These are phyloP conservation scores for Coracias cyanogaster DNA, from an alignment of 2,797 vertebrate genomes.

Conservation along the genomic window DNA sequence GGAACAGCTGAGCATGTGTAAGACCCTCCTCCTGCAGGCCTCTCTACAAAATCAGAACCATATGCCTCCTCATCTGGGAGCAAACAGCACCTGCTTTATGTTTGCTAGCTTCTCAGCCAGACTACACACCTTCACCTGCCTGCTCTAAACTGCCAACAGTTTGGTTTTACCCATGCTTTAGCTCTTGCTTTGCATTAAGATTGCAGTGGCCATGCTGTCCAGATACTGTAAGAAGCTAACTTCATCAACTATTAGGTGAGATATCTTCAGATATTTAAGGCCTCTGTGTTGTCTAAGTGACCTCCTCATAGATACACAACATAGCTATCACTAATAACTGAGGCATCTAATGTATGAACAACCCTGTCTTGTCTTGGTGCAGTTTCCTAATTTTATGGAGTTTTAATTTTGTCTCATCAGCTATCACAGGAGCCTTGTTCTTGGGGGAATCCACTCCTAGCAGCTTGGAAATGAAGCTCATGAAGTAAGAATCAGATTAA, in stretches of 20 bases:
- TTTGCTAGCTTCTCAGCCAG: not conserved
- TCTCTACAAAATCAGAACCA: not conserved
- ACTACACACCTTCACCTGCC: not conserved
- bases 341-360: not conserved
- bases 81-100: not conserved
- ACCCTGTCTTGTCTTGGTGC: not conserved
- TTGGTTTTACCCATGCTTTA: not conserved
- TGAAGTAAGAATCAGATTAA: not conserved
- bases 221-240: not conserved
- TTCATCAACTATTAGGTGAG: not conserved
- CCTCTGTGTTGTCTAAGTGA: not conserved
- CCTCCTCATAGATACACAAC: rapidly evolving
- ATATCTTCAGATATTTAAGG: not conserved
- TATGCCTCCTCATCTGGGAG: not conserved
- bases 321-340: not conserved
- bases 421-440: not conserved
- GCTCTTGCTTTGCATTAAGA: not conserved
- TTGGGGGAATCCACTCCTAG: not conserved
- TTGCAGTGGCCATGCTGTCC: not conserved
- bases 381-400: not conserved
- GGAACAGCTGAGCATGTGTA: not conserved
- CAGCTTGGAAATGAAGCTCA: not conserved
- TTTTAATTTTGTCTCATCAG: not conserved
- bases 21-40: not conserved
- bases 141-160: too few species aligned